These are phyloP conservation scores for Seira musarum DNA, from an alignment of 2,888 invertebrate species.

Conservation along the genomic window DNA sequence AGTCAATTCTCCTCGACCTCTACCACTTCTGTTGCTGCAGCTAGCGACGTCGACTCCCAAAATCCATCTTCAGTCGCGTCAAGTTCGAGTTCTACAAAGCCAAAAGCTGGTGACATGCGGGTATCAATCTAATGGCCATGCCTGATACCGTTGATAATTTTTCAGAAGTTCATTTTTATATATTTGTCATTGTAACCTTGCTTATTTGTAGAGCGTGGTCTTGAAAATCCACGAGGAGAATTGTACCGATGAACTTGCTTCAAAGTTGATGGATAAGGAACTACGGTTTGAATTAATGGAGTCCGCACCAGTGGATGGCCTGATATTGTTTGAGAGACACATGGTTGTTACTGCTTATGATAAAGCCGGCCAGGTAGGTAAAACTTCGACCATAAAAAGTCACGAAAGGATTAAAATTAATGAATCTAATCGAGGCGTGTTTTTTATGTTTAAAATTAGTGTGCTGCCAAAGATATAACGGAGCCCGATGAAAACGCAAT, in stretches of 20 bases:
- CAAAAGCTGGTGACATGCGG: not conserved
- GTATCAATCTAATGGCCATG: not conserved
- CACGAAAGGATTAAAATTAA: not conserved
- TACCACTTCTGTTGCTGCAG: no score
- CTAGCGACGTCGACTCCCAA: no score
- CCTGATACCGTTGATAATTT: not conserved
- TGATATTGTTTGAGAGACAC: slow-evolving; percentile 48
- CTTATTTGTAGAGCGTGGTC: slow-evolving; percentile 32
- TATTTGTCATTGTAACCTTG: no score
- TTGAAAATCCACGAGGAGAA: slow-evolving; percentile 33
- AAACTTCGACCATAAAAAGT: not conserved
- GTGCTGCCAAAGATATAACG: slow-evolving; percentile 41
- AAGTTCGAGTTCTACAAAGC: no score
- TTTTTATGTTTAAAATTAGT: slow-evolving; percentile 39
- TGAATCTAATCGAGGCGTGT: no score
- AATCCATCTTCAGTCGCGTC: no score
- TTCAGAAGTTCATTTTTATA: slow-evolving; percentile 18
- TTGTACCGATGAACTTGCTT: slow-evolving; percentile 23
- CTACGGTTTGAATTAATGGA: slow-evolving; percentile 27
- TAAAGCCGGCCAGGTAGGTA: slow-evolving; percentile 30
- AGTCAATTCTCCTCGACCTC: no score
- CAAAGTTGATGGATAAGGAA: slow-evolving; percentile 44
- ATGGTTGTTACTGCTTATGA: slow-evolving; percentile 29
- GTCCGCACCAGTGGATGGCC: slow-evolving; percentile 1
- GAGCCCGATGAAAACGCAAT: slow-evolving; percentile 55